Percentiles rank a stretch among this genome's conserved stretches.
Conservation (phyloP, 2,113 vertebrate genomes). For the Tychaedon coryphoeus region DNA sequence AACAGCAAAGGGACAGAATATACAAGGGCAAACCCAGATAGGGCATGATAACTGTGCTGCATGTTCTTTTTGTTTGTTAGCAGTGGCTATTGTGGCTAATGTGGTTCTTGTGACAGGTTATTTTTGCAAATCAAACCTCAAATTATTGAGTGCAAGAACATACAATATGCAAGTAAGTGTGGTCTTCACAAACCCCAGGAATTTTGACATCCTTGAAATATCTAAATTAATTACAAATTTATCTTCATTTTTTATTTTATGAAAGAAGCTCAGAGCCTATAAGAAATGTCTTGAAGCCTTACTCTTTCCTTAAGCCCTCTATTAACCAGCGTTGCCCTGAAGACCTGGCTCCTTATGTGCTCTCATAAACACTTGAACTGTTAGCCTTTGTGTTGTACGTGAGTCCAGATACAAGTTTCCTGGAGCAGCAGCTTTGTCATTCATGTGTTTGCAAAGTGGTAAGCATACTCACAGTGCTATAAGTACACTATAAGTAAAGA, state of each 20-base stretch:
- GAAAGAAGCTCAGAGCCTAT: neutral
- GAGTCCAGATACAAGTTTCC: neutral
- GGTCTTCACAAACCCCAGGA: neutral
- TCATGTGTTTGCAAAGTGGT: neutral
- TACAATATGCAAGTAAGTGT: neutral
- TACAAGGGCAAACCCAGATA: neutral
- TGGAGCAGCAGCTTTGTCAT: neutral
- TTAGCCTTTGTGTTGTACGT: neutral
- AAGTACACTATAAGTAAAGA: neutral
- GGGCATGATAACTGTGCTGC: neutral
- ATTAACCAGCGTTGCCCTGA: neutral
- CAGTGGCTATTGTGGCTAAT: neutral
- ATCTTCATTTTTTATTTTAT: neutral
- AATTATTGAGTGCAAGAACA: neutral
- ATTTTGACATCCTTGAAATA: neutral
- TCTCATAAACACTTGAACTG: conserved; percentile 5
- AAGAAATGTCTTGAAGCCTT: neutral
- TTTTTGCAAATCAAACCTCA: neutral
- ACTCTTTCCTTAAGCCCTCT: neutral
- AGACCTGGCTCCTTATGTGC: neutral
- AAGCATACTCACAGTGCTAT: neutral
- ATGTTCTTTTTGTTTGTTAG: neutral
- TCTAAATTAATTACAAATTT: neutral
- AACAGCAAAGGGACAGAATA: neutral
- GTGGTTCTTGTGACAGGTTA: neutral